phyloP scores from a whole-genome alignment of 2,113 vertebrate genomes.

The Egretta garzetta region DNA sequence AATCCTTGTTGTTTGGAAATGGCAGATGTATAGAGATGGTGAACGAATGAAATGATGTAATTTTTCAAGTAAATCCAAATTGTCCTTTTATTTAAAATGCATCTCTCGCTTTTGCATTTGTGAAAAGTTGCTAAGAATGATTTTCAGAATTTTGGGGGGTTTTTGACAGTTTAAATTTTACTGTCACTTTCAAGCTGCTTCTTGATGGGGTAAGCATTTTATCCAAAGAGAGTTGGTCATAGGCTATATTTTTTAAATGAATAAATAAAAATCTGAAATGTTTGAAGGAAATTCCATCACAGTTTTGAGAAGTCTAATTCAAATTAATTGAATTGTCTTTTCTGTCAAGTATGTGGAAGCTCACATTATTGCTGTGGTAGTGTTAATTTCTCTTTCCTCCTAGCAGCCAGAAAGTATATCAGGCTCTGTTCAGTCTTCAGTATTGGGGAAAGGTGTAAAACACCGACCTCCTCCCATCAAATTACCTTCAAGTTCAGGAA shows the following conservation, averaged over 20 bases:
- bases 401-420: conserved; percentile 86
- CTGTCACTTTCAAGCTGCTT: background rate
- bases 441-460: conserved; percentile 93
- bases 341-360: background rate
- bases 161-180: background rate
- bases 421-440: conserved; percentile 88
- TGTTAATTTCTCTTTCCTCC: conserved; percentile 57
- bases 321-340: background rate
- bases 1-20: background rate
- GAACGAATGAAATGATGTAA: background rate
- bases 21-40: background rate
- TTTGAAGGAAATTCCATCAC: background rate
- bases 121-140: background rate
- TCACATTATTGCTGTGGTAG: conserved; percentile 16
- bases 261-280: background rate
- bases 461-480: conserved; percentile 96
- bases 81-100: background rate
- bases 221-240: background rate
- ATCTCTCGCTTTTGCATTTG: background rate
- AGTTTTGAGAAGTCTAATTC: background rate
- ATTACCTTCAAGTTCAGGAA: conserved; percentile 89
- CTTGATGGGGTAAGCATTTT: background rate
- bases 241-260: background rate
- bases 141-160: background rate
- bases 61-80: background rate